phyloP scores from a whole-genome alignment of 2,888 invertebrate genomes.

The Metellina segmentata region DNA sequence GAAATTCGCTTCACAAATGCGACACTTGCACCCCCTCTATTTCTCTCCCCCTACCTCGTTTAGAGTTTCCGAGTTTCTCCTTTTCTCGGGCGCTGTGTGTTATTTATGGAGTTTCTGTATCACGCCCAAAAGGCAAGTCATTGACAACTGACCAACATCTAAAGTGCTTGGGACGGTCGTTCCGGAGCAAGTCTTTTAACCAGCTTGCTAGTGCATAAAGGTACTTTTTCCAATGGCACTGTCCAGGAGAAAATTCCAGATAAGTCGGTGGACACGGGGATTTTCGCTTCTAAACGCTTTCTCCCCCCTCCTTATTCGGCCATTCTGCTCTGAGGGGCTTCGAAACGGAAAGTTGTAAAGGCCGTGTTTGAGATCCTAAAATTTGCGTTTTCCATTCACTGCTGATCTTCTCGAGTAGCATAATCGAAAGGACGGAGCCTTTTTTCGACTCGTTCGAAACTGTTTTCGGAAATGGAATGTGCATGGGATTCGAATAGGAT shows the following conservation, averaged over 20 bases:
- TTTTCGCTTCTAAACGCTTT: conserved; percentile 42
- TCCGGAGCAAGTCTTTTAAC: conserved; percentile 65
- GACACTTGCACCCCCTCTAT: conserved; percentile 13
- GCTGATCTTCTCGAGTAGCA: neutral
- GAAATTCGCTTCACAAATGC: conserved; percentile 63
- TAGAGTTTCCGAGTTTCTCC: conserved; percentile 46
- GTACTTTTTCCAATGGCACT: conserved; percentile 61
- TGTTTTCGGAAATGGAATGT: neutral
- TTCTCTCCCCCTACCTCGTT: conserved; percentile 12
- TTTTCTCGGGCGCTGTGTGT: conserved; percentile 53
- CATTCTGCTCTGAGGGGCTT: conserved; percentile 1
- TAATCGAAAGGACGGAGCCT: neutral
- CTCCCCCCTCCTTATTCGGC: conserved; percentile 16
- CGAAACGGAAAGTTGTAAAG: conserved; percentile 22
- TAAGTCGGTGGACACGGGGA: conserved; percentile 47
- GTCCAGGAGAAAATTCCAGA: conserved; percentile 56
- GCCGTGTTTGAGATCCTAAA: conserved; percentile 19
- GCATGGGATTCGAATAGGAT: neutral
- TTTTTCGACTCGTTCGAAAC: neutral
- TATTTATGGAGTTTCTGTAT: conserved; percentile 67
- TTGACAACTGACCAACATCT: conserved; percentile 71
- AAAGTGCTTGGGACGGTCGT: conserved; percentile 69
- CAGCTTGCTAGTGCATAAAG: conserved; percentile 41
- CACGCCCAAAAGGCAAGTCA: conserved; percentile 64
- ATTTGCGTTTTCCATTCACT: conserved; percentile 49